phyloP scores from a whole-genome alignment of 2,113 vertebrate species.

The Noctilio leporinus region DNA sequence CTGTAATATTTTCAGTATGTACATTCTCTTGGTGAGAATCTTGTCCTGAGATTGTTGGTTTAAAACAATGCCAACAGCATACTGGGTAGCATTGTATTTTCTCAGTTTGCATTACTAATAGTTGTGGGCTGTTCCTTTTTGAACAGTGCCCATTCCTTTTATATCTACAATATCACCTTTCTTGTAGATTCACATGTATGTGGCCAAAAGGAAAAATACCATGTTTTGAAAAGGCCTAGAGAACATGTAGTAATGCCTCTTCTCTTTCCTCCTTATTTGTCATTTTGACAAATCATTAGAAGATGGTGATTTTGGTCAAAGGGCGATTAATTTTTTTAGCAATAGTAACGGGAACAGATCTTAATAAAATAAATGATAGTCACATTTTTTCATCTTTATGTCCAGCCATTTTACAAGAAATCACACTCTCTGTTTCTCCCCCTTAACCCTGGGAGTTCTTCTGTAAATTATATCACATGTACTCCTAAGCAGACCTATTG shows the following conservation, averaged over 20 bases:
- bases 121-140: conserved; percentile 90
- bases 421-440: not conserved
- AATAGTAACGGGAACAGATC: not conserved
- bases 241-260: not conserved
- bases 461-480: not conserved
- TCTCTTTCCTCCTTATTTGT: not conserved
- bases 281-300: not conserved
- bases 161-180: conserved; percentile 91
- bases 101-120: conserved; percentile 89
- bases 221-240: not conserved
- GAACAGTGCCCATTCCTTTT: conserved; percentile 89
- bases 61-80: conserved; percentile 87
- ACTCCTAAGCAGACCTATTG: not conserved
- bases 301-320: not conserved
- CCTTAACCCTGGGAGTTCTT: not conserved
- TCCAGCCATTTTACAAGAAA: not conserved
- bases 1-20: conserved; percentile 90
- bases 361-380: not conserved
- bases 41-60: conserved; percentile 93
- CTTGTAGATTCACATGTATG: conserved; percentile 91
- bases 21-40: conserved; percentile 90
- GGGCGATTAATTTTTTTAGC: not conserved
- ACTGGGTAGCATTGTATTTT: conserved; percentile 88
- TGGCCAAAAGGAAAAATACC: conserved; percentile 87
- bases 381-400: not conserved